phyloP scores from a whole-genome alignment of 2,888 invertebrate genomes.

The Dryobota labecula region DNA sequence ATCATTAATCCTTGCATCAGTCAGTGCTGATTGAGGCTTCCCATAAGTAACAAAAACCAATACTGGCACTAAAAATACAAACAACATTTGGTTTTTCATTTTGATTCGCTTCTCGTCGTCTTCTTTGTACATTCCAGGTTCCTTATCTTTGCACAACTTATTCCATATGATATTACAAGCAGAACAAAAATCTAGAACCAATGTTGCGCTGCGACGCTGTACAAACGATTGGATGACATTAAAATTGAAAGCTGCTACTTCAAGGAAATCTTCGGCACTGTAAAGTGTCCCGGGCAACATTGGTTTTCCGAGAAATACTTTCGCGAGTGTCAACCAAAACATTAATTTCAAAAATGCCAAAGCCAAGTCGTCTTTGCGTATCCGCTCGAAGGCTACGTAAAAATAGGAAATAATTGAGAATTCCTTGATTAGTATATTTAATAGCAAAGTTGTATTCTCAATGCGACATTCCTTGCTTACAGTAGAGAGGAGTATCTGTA shows the following conservation, averaged over 20 bases:
- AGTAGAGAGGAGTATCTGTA: conserved; percentile 90
- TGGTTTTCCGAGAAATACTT: conserved; percentile 79
- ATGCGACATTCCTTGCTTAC: conserved; percentile 88
- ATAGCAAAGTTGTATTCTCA: conserved; percentile 77
- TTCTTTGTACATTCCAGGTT: conserved; percentile 63
- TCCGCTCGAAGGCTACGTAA: conserved; percentile 79
- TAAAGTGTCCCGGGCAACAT: conserved; percentile 77
- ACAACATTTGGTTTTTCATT: conserved; percentile 91
- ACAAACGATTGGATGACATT: conserved; percentile 78
- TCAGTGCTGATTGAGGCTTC: conserved; percentile 68
- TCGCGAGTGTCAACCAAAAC: conserved; percentile 83
- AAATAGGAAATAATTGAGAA: conserved; percentile 80
- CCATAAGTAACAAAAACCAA: conserved; percentile 79
- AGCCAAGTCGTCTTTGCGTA: conserved; percentile 85
- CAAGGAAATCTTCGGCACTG: conserved; percentile 78
- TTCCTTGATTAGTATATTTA: conserved; percentile 76
- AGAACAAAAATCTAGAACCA: conserved; percentile 81
- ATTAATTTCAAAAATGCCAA: conserved; percentile 87
- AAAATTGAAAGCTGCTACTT: conserved; percentile 77
- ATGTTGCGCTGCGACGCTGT: conserved; percentile 74
- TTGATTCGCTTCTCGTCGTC: conserved; percentile 73
- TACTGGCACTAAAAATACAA: conserved; percentile 92
- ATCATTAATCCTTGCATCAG: conserved; percentile 89
- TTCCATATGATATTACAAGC: conserved; percentile 79
- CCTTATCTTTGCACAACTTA: conserved; percentile 72